Percentiles rank a stretch among this genome's conserved stretches.
Conservation (phyloP, 2,888 invertebrate species). For the Lathronympha strigana region DNA sequence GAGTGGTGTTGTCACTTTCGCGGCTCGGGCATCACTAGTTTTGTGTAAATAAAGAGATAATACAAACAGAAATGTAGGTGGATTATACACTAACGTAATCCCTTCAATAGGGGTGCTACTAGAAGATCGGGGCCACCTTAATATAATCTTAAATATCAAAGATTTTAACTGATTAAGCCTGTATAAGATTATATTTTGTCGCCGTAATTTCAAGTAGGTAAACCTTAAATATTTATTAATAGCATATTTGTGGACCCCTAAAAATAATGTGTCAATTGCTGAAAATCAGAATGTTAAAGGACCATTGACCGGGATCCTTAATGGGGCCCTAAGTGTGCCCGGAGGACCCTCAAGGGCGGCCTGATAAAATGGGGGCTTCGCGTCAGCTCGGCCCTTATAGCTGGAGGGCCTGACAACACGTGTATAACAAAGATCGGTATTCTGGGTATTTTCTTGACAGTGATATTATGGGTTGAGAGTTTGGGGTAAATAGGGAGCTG, state of each 20-base stretch:
- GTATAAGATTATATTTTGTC: too few relatives aligned
- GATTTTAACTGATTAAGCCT: too few relatives aligned
- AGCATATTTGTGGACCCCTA: background rate
- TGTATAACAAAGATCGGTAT: conserved; percentile 32
- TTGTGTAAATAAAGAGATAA: too few relatives aligned
- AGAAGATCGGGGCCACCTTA: too few relatives aligned
- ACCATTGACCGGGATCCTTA: conserved; percentile 38
- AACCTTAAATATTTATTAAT: too few relatives aligned
- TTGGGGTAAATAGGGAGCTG: background rate
- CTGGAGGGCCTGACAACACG: conserved; percentile 26
- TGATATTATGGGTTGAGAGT: background rate
- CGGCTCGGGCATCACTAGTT: too few relatives aligned
- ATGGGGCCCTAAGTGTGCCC: conserved; percentile 33
- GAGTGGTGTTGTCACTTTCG: too few relatives aligned
- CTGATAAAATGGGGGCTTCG: conserved; percentile 34
- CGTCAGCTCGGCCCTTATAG: conserved; percentile 33
- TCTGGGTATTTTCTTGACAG: conserved; percentile 8
- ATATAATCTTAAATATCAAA: too few relatives aligned
- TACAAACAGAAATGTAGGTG: too few relatives aligned
- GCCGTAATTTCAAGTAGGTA: too few relatives aligned
- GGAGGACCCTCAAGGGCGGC: conserved; percentile 24
- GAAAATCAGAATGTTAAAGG: conserved; percentile 40
- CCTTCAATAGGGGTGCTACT: too few relatives aligned
- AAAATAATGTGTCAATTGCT: conserved; percentile 42
- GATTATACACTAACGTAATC: too few relatives aligned